A percentile compares a stretch with the other conserved stretches of the same genome.
Conservation (phyloP, 1,140 invertebrate genomes). For the Zaprionus gabonicus region DNA sequence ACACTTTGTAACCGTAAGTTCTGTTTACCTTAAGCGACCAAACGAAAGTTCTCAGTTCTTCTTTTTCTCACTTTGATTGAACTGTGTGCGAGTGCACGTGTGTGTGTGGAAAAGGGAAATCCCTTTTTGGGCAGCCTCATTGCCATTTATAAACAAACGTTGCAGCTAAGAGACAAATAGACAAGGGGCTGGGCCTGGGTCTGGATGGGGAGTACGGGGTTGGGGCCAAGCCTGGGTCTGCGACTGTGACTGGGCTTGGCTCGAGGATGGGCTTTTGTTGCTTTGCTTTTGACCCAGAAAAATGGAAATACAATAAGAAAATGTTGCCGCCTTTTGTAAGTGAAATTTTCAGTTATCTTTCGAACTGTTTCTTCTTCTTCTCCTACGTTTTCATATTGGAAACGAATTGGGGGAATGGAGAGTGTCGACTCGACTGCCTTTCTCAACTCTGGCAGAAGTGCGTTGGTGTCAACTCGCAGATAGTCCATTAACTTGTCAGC, state of each 20-base stretch:
- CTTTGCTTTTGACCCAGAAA: conserved; percentile 75
- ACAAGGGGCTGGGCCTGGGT: conserved; percentile 59
- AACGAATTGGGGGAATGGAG: conserved; percentile 18
- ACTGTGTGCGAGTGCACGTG: conserved; percentile 14
- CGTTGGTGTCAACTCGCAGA: conserved; percentile 52
- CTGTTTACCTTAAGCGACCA: conserved; percentile 39
- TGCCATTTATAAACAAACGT: conserved; percentile 61
- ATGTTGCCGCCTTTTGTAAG: conserved; percentile 77
- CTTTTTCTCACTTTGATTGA: conserved; percentile 45
- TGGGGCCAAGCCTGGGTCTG: conserved; percentile 28
- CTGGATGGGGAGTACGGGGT: conserved; percentile 9
- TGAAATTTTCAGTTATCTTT: conserved; percentile 71
- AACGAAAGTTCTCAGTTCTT: conserved; percentile 48
- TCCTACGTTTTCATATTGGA: conserved; percentile 20
- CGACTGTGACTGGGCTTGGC: conserved; percentile 57
- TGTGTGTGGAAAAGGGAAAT: conserved; percentile 72
- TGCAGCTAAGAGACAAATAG: conserved; percentile 50
- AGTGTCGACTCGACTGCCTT: conserved; percentile 30
- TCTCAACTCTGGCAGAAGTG: conserved; percentile 15
- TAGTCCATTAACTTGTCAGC: conserved; percentile 72
- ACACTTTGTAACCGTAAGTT: conserved; percentile 64
- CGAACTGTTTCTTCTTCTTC: conserved; percentile 28
- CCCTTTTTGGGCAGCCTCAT: conserved; percentile 60
- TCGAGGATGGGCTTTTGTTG: conserved; percentile 66
- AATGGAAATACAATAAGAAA: conserved; percentile 79